Evolutionary conservation across 2,888 invertebrate genomes (phyloP), one percentile per base, ranked within the genome.

Genomic region (Melanotus villosus): DNA sequence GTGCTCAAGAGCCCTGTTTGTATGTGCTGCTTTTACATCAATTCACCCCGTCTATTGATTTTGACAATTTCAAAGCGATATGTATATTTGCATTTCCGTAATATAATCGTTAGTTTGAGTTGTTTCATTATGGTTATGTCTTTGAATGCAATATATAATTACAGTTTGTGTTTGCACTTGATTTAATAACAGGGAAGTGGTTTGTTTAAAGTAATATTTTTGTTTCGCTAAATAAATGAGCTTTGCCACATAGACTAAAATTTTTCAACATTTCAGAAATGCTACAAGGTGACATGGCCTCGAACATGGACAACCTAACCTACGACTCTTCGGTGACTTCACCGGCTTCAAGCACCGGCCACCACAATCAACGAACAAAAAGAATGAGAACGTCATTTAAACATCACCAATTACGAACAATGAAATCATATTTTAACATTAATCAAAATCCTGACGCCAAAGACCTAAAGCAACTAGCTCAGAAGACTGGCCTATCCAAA

Each of bases 371-470:
- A 84, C 86, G 96, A 70, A 95, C 96, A 68, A 99, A 99, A 85
- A 90, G 99, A 66, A 98, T 99, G 96, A 89, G 99, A 65, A 99
- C 99, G 56, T 98, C 98, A 76, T 99, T 99, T 88, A 99, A 99
- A 84, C 99, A 99, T 84, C 98, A 99, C 84, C 99, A 99, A 85
- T 90, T 99, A 72, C 88, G 98, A 71, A 98, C 98, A 59, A 99
- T 99, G 99, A 99, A 99, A 86, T 96, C 96, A 43, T 99, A 99
- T 85, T 99, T 99, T 84, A 94, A 96, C 57, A 94, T 99, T 82
- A 99, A 99, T 87, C 99, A 99, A 86, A 99, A 99, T 86, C 99
- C 99, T 0, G 99, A 99, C 82, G 98, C 99, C 63, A 99, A 99
- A 85, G 99, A 99, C 84, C 88, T 99, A 70, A 99, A 99, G 84